These are phyloP conservation scores for Phymatocera aterrima DNA, from an alignment of 2,888 invertebrate genomes.

Conservation along the genomic window DNA sequence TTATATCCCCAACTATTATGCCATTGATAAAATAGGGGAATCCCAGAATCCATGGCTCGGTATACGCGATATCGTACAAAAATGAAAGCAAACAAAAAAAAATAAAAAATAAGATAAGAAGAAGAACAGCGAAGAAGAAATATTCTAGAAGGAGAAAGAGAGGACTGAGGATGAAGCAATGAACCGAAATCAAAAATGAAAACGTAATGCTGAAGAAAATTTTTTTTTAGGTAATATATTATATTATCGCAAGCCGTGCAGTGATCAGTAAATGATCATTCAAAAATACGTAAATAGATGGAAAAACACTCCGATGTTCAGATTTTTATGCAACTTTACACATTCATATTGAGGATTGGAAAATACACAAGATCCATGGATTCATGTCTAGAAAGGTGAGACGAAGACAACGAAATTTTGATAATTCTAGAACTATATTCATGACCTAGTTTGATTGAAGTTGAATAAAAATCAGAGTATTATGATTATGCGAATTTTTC, in stretches of 20 bases:
- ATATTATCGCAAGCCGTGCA: slow-evolving; percentile 22
- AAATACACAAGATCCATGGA: too few relatives aligned
- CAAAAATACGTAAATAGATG: background rate
- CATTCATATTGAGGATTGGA: background rate
- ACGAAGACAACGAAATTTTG: too few relatives aligned
- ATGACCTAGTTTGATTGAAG: too few relatives aligned
- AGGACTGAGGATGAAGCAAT: background rate
- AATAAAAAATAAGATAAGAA: too few relatives aligned
- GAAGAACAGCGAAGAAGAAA: background rate
- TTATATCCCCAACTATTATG: background rate
- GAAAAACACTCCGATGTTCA: background rate
- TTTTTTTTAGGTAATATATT: background rate
- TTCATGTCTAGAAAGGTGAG: too few relatives aligned
- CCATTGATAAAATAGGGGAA: slow-evolving; percentile 20
- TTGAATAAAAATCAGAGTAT: background rate
- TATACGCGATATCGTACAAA: background rate
- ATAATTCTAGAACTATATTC: too few relatives aligned
- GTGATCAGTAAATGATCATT: background rate
- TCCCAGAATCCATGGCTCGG: slow-evolving; percentile 25
- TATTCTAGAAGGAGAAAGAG: too few relatives aligned
- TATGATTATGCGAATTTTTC: background rate
- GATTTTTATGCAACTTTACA: background rate
- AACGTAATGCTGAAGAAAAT: background rate
- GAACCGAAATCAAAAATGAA: background rate
- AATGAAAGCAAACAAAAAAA: background rate